These are phyloP conservation scores for Stegastes partitus DNA, from an alignment of 2,113 vertebrate species.

Conservation along the genomic window DNA sequence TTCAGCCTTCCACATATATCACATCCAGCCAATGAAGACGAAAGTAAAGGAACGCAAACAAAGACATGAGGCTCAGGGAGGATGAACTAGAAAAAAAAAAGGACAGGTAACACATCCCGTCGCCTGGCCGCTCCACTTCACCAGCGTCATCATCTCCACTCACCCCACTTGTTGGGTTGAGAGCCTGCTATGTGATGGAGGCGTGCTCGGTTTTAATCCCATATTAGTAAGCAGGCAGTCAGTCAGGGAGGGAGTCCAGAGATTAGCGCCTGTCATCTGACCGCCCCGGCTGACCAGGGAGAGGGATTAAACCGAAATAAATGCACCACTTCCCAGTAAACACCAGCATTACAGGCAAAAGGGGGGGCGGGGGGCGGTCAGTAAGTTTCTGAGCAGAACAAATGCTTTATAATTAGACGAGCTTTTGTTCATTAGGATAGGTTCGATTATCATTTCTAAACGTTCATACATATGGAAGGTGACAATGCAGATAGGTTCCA, in stretches of 20 bases:
- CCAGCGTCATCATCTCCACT: slow-evolving; percentile 4
- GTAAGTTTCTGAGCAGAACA: slow-evolving; percentile 10
- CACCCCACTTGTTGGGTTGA: slow-evolving; percentile 29
- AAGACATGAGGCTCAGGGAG: neutral
- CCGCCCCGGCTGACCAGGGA: slow-evolving; percentile 42
- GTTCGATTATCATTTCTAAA: too few relatives aligned
- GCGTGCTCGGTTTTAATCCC: slow-evolving; percentile 57
- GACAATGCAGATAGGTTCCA: too few relatives aligned
- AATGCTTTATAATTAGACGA: slow-evolving; percentile 15
- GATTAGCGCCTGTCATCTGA: slow-evolving; percentile 79
- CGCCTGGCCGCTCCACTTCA: neutral
- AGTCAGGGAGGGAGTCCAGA: slow-evolving; percentile 49
- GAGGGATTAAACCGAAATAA: slow-evolving; percentile 69
- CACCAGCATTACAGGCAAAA: slow-evolving; percentile 19
- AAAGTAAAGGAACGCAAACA: neutral
- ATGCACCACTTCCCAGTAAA: slow-evolving; percentile 59
- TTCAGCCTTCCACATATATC: too few relatives aligned
- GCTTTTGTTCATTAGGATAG: neutral
- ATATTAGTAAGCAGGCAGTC: slow-evolving; percentile 61
- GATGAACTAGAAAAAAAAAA: neutral
- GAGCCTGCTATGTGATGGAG: slow-evolving; percentile 44
- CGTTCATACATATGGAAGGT: too few relatives aligned
- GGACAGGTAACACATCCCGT: neutral
- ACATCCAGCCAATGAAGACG: too few relatives aligned
- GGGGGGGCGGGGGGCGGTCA: too few relatives aligned